Base-by-base conservation (phyloP, 2,113 vertebrate genomes). In the Naja naja region DNA sequence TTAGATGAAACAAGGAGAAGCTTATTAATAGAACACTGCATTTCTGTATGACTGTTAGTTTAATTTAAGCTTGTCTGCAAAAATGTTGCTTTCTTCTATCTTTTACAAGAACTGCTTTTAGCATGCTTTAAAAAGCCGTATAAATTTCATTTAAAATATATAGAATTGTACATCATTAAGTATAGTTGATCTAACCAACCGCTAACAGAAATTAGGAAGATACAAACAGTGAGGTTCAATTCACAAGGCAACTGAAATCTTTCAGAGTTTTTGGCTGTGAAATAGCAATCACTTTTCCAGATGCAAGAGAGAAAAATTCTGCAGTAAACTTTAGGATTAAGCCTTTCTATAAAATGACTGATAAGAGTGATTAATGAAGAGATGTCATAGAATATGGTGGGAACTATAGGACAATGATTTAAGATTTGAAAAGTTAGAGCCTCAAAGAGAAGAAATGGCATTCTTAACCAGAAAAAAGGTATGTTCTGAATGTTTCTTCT, bases 361-460 rank as follows among this genome's bases (percentile, higher is more conserved):
- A 54, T 88, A 93, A 93, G 56, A 93, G 85, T 39, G 94, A n/a
- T 89, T 58, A 22, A 90, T 85, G 89, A 56, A 81, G 52, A 93
- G 90, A 43, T 87, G 39, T 2, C 53, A 52, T 43, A 54, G 90
- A 91, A 74, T 2, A 0, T 3, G 30, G 53, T 86, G 92, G 60
- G 74, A 81, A 90, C 52, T 9, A 85, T 81, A 81, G 69, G 69
- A 81, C n/a, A 81, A 8, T 81, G 34, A 47, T 92, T 74, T 45
- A 81, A 89, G 49, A 92, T n/a, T 53, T 53, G 43, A 43, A 88
- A 23, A 53, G 69, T 88, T 25, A 53, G n/a, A 53, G 30, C 11
- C 47, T 8, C n/a, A 27, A 91, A 69, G 81, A 86, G 47, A 87
- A 60, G 5, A 52, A 14, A 34, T 39, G 20, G 23, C 56, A 87